Evolutionary conservation across 2,888 invertebrate species (phyloP).

Genomic region (Eristalis pertinax): DNA sequence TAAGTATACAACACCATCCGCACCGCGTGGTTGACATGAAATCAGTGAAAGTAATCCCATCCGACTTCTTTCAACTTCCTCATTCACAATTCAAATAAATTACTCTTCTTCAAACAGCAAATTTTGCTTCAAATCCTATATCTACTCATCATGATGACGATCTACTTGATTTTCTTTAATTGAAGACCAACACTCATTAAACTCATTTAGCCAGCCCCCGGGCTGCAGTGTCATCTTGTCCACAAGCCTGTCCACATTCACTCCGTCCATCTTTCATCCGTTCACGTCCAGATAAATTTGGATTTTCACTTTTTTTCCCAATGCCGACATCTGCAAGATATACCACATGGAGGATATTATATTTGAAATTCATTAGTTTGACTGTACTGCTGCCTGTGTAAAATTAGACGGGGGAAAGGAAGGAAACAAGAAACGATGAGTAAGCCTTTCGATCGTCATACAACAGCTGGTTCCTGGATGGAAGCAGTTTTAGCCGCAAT

Average conservation of each 20-base stretch:
- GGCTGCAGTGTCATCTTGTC: neutral
- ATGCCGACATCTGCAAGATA: neutral
- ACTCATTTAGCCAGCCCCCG: neutral
- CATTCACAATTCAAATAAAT: neutral
- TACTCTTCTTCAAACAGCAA: neutral
- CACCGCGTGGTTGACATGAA: neutral
- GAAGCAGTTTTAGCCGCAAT: slow-evolving; percentile 37
- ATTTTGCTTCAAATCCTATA: neutral
- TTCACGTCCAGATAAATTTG: too few relatives aligned
- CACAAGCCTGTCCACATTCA: neutral
- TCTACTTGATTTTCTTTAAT: neutral
- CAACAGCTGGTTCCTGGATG: slow-evolving; percentile 4
- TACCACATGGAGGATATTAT: neutral
- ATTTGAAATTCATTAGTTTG: neutral
- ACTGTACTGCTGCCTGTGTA: neutral
- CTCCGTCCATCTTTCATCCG: neutral
- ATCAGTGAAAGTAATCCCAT: neutral
- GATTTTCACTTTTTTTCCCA: neutral
- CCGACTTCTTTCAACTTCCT: neutral
- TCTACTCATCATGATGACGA: neutral
- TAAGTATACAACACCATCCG: too few relatives aligned
- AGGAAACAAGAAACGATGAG: neutral
- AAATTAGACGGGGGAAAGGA: neutral
- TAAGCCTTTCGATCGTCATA: neutral
- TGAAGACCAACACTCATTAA: neutral